phyloP scores from a whole-genome alignment of 2,797 vertebrate genomes.

The Arnoldichthys spilopterus region DNA sequence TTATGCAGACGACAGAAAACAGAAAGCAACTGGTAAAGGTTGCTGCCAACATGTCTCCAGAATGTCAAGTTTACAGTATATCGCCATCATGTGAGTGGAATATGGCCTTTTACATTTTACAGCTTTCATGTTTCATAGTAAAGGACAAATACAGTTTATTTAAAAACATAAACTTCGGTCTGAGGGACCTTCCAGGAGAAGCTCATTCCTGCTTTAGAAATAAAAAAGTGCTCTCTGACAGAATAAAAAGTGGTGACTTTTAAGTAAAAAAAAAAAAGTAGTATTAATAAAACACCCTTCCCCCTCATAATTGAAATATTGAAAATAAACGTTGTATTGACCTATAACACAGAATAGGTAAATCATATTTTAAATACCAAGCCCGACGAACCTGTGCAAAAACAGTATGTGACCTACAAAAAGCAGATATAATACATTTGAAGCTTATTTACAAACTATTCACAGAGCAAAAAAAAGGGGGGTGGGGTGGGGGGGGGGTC shows the following conservation, averaged over 20 bases:
- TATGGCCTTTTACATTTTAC: background rate
- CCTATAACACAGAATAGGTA: slow-evolving; percentile 67
- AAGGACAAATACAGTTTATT: too few species aligned
- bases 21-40: background rate
- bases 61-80: background rate
- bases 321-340: slow-evolving; percentile 65
- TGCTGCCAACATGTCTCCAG: too few species aligned
- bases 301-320: background rate
- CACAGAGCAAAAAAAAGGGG: slow-evolving; percentile 70
- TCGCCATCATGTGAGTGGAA: background rate
- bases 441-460: slow-evolving; percentile 88
- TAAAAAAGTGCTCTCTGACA: slow-evolving; percentile 22
- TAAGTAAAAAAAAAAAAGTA: slow-evolving; percentile 15
- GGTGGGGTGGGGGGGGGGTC: slow-evolving; percentile 64
- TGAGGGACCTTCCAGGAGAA: background rate
- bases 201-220: background rate
- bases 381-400: slow-evolving; percentile 92
- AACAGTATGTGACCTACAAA: slow-evolving; percentile 81
- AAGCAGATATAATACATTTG: slow-evolving; percentile 91
- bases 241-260: slow-evolving; percentile 20
- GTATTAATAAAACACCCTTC: background rate
- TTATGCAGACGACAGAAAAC: background rate
- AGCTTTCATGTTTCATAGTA: background rate
- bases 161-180: background rate
- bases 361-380: slow-evolving; percentile 75